Base-by-base conservation (phyloP, 1,140 invertebrate genomes). In the Eueides isabella region DNA sequence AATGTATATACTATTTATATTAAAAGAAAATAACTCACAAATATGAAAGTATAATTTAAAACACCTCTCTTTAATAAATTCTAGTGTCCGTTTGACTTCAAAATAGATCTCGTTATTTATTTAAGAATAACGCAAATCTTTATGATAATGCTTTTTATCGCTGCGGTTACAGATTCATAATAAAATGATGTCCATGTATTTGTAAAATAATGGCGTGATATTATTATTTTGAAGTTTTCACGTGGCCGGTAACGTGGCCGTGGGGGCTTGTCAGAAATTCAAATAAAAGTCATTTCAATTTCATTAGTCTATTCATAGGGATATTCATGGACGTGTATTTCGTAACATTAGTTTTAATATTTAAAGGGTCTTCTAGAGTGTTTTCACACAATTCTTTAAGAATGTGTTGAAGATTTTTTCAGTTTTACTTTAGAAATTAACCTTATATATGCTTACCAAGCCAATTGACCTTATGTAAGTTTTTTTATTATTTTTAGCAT, bases 81-180 rank as follows among this genome's bases (percentile, higher is more conserved):
- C 23, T 55, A 55, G 48, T 26, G 0, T 55, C 48, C 9, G 48
- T 26, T 55, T n/a, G 48, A 55, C 48, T 55, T 55, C 23, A 23
- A 55, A 55, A 55, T 55, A 55, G 48, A 55, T 26, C 48, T 55
- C 48, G 78, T 80, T 80, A 80, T 78, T 77, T 76, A 77, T 80
- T 75, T 79, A 78, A 80, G 69, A 72, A 75, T 80, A 78, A 85
- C 78, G 76, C 79, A 85, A 84, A 83, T 81, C 75, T 81, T 80
- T 89, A 91, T 88, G 89, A 67, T 81, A 89, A 89, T 86, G 19
- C 23, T 31, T 77, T 75, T 84, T 85, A 86, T 84, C 78, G 72
- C 71, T 71, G 65, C 76, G 81, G 76, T 87, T 86, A 88, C 83
- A 84, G 85, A 92, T 92, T 91, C 90, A 92, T 90, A 90, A 90